Evolutionary conservation across 2,113 vertebrate species (phyloP).

Genomic region (Ictidomys tridecemlineatus): DNA sequence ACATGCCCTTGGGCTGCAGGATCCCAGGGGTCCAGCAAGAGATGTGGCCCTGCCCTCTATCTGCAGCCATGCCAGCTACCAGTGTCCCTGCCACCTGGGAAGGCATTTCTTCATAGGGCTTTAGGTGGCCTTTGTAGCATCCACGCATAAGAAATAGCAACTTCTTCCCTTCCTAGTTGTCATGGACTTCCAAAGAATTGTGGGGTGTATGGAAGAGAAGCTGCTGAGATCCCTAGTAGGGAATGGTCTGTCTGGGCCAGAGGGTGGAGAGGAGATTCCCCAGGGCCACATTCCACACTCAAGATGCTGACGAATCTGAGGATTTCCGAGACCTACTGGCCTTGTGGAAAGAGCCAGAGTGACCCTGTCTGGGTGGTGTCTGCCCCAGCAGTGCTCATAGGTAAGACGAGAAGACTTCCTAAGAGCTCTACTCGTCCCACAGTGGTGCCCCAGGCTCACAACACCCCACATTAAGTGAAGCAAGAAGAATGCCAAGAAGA

Average conservation of each 20-base stretch:
- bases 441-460: neutral
- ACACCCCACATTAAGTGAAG: neutral
- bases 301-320: neutral
- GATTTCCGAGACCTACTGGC: neutral
- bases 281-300: rapidly evolving
- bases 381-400: neutral
- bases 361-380: neutral
- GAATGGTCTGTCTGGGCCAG: neutral
- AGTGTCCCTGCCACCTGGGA: neutral
- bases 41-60: no score
- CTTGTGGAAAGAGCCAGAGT: neutral
- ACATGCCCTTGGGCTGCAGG: rapidly evolving
- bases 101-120: neutral
- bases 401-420: neutral
- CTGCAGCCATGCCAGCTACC: no score
- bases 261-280: neutral
- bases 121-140: neutral
- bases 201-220: neutral
- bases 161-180: neutral
- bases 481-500: conserved; percentile 12
- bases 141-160: neutral
- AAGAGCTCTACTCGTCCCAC: neutral
- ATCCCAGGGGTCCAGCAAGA: neutral
- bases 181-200: neutral
- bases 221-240: neutral